Base-by-base conservation (phyloP, 2,113 vertebrate genomes). In the Lamprologus sp. region DNA sequence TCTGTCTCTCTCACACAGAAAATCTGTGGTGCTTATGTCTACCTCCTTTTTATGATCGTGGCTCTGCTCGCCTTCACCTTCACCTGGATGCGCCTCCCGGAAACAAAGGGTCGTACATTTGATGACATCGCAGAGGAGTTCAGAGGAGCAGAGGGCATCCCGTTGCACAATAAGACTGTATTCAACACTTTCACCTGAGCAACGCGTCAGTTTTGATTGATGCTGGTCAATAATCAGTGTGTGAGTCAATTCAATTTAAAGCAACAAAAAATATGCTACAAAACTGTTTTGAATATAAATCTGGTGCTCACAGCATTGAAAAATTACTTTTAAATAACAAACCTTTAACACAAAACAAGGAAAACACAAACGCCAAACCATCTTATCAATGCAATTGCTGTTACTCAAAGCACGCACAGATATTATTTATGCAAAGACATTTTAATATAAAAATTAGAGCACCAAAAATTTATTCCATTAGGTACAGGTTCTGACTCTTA, bases 121-220 rank as follows among this genome's bases (percentile, higher is more conserved):
- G 96, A 96, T 9, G 96, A 97, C 83, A 97, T 97, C 6, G 93
- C 96, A 0, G 95, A 96, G 21, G 95, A 96, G 87, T 97, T 97
- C 83, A 92, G 96, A 26, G 95, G 94, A 70, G 89, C 95, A 0
- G 96, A 97, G 23, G 93, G 90, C 33, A 95, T 97, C 55, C 93
- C 91, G n/a, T 35, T 97, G 79, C 91, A 95, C 60, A 95, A 94
- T 53, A 96, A 96, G 84, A 63, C 65, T 1, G 92, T 85, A 45
- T 97, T 97, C 84, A 96, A 96, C 94, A 97, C 96, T 3, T 97
- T 97, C 60, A 77, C 80, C 79, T 97, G 92, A 97, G 9, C 3
- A 12, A 31, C n/a, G 12, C 5, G 23, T 88, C 4, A 2, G 5
- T n/a, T 7, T 8, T 17, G 4, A 77, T 31, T 33, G 26, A 49